Base-by-base conservation (phyloP, 2,797 vertebrate species). In the Cheirogaleus major region DNA sequence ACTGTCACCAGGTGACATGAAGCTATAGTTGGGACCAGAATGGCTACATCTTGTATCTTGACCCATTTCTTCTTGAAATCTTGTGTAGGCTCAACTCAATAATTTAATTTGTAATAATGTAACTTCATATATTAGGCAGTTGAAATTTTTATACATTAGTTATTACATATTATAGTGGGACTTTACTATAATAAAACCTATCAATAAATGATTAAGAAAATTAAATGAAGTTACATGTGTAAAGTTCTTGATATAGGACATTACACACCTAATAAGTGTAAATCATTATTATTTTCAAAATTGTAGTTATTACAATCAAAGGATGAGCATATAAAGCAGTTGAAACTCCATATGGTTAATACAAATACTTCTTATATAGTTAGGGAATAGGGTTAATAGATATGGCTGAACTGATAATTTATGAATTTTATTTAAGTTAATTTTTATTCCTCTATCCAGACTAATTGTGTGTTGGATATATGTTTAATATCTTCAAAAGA, bases 401-500 rank as follows among this genome's bases (percentile, higher is more conserved):
- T 93, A 94, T 43, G 63, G 2, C 45, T 86, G 45, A 93, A 52
- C 30, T 95, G 38, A 86, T 79, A 91, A 96, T 73, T 69, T 94
- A 59, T 89, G 72, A 90, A 48, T 67, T 92, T 97, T 50, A 86
- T 82, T 84, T 76, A 90, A 72, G 18, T 91, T 95, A 70, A 70
- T 94, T 75, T 57, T 91, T 88, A 41, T 14, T 95, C 15, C 11
- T 94, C 48, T 85, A 27, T 67, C 17, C 10, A 88, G 17, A 93
- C 27, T 93, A 82, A 91, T 86, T 97, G 81, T 89, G 59, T 87
- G 7, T 70, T 96, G 81, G 63, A 83, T 86, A 55, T 43, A 61
- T 92, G 86, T 92, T 93, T 93, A 91, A 89, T 85, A 75, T 95
- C 82, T 95, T 92, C 43, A 78, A 82, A 82, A 78, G 91, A 55